Evolutionary conservation across 2,888 invertebrate species (phyloP).

Genomic region (Anaspis maculata): DNA sequence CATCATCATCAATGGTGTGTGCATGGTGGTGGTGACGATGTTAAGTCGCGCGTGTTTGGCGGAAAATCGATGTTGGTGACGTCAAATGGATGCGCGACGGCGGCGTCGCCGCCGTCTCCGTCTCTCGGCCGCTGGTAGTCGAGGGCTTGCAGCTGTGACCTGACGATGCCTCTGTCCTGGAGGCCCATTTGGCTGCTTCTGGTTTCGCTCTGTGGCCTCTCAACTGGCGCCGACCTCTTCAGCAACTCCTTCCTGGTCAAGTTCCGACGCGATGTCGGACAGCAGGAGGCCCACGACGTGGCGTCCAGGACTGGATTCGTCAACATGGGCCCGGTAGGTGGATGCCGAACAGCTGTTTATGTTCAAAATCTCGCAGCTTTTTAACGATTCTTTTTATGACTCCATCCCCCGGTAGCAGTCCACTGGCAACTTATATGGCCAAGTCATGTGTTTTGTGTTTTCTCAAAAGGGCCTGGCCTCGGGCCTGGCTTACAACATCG

Average conservation of each 20-base stretch:
- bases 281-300: slow-evolving; percentile 68
- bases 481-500: too few relatives aligned
- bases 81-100: slow-evolving; percentile 28
- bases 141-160: slow-evolving; percentile 11
- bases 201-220: slow-evolving; percentile 21
- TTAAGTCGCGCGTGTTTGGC: slow-evolving; percentile 8
- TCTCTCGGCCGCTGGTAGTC: too few relatives aligned
- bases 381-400: too few relatives aligned
- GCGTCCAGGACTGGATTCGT: slow-evolving; percentile 89
- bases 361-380: too few relatives aligned
- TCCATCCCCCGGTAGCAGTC: too few relatives aligned
- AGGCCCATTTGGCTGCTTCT: slow-evolving; percentile 26
- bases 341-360: too few relatives aligned
- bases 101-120: slow-evolving; percentile 13
- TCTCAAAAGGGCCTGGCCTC: too few relatives aligned
- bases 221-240: slow-evolving; percentile 60
- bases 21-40: too few relatives aligned
- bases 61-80: slow-evolving; percentile 32
- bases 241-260: slow-evolving; percentile 94
- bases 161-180: slow-evolving; percentile 39
- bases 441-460: too few relatives aligned
- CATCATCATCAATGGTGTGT: too few relatives aligned
- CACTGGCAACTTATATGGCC: too few relatives aligned
- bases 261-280: slow-evolving; percentile 70
- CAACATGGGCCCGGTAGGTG: slow-evolving; percentile 88